Conservation (phyloP, 1,140 invertebrate genomes). For the Plutomurus gul region DNA sequence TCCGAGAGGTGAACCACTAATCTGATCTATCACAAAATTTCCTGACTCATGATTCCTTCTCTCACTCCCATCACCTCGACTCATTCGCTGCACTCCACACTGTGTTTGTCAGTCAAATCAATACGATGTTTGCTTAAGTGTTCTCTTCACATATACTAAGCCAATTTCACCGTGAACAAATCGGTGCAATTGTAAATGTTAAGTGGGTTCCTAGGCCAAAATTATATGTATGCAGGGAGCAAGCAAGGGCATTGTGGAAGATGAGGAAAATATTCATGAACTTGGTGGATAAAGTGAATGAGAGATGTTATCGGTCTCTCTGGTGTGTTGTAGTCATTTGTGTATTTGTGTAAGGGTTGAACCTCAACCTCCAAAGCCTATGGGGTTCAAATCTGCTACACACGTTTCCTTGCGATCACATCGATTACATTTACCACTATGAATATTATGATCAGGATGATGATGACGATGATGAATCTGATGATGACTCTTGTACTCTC, state of each 20-base stretch:
- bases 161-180: too few relatives aligned
- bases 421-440: not conserved
- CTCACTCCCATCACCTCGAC: not conserved
- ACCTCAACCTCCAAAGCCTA: constrained; percentile 17
- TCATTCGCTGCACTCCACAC: not conserved
- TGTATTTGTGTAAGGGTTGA: constrained; percentile 26
- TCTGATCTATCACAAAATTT: constrained; percentile 27
- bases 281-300: constrained; percentile 4
- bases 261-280: constrained; percentile 15
- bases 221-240: too few relatives aligned
- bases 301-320: constrained; percentile 18
- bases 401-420: not conserved
- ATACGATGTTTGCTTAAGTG: constrained; percentile 3
- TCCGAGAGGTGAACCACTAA: constrained; percentile 17
- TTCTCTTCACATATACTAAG: not conserved
- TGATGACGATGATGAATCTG: constrained; percentile 14
- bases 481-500: not conserved
- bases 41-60: constrained; percentile 28
- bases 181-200: too few relatives aligned
- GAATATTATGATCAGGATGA: constrained; percentile 1
- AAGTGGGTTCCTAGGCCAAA: too few relatives aligned
- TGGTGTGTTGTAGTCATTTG: constrained; percentile 6
- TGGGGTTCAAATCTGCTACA: not conserved
- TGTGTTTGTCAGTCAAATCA: not conserved
- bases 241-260: not conserved